Evolutionary conservation across 2,888 invertebrate species (phyloP).

Genomic region (Autographa pulchrina): DNA sequence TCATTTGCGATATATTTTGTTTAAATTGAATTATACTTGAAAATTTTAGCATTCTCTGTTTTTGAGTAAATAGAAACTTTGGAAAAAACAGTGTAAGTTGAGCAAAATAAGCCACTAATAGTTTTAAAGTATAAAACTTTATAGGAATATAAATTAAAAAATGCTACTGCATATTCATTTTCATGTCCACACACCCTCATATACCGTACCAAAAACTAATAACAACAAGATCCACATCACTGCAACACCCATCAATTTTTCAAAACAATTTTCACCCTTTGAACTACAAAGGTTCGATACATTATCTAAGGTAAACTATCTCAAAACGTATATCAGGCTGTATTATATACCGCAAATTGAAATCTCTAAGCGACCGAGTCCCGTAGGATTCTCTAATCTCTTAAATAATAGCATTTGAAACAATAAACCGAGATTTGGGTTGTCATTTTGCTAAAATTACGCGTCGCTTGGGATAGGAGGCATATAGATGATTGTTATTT

Average conservation of each 20-base stretch:
- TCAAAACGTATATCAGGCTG: slow-evolving; percentile 55
- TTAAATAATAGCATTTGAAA: slow-evolving; percentile 80
- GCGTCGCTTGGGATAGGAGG: slow-evolving; percentile 15
- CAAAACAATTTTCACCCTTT: slow-evolving; percentile 14
- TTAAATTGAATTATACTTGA: too few species aligned
- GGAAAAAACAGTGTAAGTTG: too few species aligned
- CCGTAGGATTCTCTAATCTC: slow-evolving; percentile 73
- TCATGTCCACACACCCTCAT: not conserved
- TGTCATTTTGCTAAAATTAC: slow-evolving; percentile 74
- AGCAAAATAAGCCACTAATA: too few species aligned
- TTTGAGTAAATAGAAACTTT: too few species aligned
- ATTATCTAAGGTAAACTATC: slow-evolving; percentile 48
- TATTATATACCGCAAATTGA: slow-evolving; percentile 79
- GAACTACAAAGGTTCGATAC: slow-evolving; percentile 37
- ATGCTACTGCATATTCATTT: not conserved
- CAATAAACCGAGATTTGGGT: slow-evolving; percentile 81
- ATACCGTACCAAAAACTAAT: not conserved
- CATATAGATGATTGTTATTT: slow-evolving; percentile 33
- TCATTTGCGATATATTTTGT: too few species aligned
- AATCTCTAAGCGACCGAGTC: slow-evolving; percentile 70
- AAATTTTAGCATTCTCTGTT: too few species aligned
- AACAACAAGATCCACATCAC: not conserved
- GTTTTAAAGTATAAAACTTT: too few species aligned
- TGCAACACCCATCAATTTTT: slow-evolving; percentile 23
- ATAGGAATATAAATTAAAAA: not conserved